Base-by-base conservation (phyloP, 2,113 vertebrate species). In the Corythornis vintsioides region DNA sequence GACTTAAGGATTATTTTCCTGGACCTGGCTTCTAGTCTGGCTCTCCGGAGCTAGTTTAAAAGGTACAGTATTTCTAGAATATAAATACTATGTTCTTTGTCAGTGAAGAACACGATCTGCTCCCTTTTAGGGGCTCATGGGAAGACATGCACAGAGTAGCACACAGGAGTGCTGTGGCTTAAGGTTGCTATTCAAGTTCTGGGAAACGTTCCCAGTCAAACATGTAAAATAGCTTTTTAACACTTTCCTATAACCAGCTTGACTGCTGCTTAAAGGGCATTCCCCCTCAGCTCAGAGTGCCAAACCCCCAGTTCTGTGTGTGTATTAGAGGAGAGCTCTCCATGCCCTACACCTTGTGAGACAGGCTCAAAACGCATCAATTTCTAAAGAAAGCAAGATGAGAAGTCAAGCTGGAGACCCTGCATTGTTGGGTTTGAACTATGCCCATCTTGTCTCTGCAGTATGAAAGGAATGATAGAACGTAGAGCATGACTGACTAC, bases 191-290 rank as follows among this genome's bases (percentile, higher is more conserved):
- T 93, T 75, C 64, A 38, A 52, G 53, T 81, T 91, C 61, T 96
- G 95, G 94, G 96, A 91, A 67, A 5, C 17, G 53, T 91, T 92
- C 91, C 94, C 94, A 83, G 71, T 60, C 65, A 74, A 89, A 96
- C 45, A 16, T 95, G 92, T 94, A 96, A 94, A 96, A 92, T 90
- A 92, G 95, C 94, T 93, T 93, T 95, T 91, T 93, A 96, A 94
- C 94, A 92, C 81, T 93, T 92, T 95, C 79, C 87, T 96, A 33
- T 93, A 94, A 87, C 92, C 89, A 89, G 91, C 94, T 96, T 89
- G 89, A 88, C 83, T 52, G 82, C 87, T 95, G 94, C 94, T 95
- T 94, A 47, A 92, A 96, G 93, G 93, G 93, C 82, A 71, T 95
- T 85, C 25, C 78, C 65, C 70, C 57, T 69, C 10, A 11, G 91